A percentile compares a stretch with the other conserved stretches of the same genome.
phyloP scores from a whole-genome alignment of 2,113 vertebrate species.

The Hydrochoerus hydrochaeris region DNA sequence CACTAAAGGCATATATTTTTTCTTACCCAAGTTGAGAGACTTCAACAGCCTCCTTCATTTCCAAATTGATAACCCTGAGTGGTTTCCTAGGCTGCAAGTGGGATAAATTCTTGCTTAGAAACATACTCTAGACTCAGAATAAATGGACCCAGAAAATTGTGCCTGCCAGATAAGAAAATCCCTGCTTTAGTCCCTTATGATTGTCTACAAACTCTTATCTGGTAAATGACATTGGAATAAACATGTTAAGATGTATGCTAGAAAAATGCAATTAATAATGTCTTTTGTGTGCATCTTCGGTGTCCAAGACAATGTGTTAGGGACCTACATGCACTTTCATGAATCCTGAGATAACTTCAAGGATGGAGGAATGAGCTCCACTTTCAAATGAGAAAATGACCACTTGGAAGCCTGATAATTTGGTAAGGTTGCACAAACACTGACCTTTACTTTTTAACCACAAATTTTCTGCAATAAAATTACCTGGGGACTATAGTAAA shows the following conservation, averaged over 20 bases:
- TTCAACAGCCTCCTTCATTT: background rate
- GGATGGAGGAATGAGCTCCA: background rate
- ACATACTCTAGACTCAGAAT: background rate
- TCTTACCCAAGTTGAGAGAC: background rate
- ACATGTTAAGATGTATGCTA: background rate
- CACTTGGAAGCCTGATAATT: background rate
- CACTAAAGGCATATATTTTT: background rate
- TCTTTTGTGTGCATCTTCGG: background rate
- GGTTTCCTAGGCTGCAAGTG: background rate
- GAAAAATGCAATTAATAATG: background rate
- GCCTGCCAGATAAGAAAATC: background rate
- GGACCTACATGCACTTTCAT: background rate
- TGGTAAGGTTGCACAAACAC: background rate
- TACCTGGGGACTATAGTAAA: background rate
- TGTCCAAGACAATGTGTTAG: background rate
- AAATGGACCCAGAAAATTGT: background rate
- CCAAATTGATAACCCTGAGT: background rate
- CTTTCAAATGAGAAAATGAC: constrained; percentile 7
- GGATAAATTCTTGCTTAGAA: background rate
- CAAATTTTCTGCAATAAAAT: background rate
- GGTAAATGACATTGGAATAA: background rate
- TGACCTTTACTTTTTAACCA: background rate
- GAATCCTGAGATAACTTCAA: background rate
- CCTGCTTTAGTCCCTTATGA: background rate
- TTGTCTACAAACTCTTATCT: background rate